Base-by-base conservation (phyloP, 2,888 invertebrate species). In the Cenopis cana region DNA sequence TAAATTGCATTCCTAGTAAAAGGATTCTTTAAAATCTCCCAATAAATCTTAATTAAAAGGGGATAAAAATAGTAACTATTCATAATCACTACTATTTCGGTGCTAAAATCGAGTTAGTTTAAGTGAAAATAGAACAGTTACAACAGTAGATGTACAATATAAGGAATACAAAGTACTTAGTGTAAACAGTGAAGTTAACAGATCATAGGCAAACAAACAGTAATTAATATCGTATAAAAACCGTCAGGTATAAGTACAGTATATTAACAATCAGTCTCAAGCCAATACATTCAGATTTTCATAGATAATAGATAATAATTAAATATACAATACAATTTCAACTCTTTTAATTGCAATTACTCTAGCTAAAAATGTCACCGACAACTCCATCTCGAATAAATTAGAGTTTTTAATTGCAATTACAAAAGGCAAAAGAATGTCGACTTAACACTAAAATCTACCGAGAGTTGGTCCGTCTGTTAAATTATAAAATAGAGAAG, bases 231-330 rank as follows among this genome's bases (percentile, higher is more conserved):
- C 77, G 80, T 82, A 82, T 79, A 76, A 83, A 84, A 87, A 81
- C 81, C 71, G 79, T 82, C 76, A 83, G 81, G 80, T 83, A 84
- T 79, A 86, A 85, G 85, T 83, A 85, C 81, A 86, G 84, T 86
- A 83, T 81, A 84, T 83, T 74, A 84, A 88, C 86, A 88, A 88
- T 91, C 91, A 92, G 92, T 91, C 91, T 91, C 89, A 87, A 89
- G 87, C 87, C 82, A 87, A 88, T 85, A 86, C 83, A 88, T 80
- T 77, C 86, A 77, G 84, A 86, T 82, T 84, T 76, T 80, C 79
- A 82, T 79, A 81, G 79, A 80, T 81, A 82, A 82, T 80, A 77
- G 59, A 72, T 72, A 76, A 69, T 56, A 82, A 83, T 83, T 79
- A 82, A 84, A 82, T 80, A 80, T 82, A 83, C 80, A 82, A 67